Evolutionary conservation across 2,113 vertebrate species (phyloP).

Genomic region (Rousettus leschenaultii): DNA sequence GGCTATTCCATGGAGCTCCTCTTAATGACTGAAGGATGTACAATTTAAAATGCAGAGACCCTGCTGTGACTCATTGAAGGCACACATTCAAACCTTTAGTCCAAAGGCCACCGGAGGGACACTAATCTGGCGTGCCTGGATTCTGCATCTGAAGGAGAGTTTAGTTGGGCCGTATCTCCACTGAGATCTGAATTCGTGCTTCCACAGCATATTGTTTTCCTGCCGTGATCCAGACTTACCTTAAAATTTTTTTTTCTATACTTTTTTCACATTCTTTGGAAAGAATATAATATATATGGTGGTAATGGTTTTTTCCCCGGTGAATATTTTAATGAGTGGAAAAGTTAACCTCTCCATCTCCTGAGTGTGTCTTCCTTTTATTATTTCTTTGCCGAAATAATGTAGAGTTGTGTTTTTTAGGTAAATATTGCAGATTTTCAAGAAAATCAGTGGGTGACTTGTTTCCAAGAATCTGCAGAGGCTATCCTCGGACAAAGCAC

Average conservation of each 20-base stretch:
- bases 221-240: neutral
- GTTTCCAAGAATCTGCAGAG: slow-evolving; percentile 96
- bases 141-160: neutral
- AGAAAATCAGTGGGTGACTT: slow-evolving; percentile 98
- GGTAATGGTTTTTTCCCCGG: neutral
- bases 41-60: neutral
- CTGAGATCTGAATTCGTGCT: neutral
- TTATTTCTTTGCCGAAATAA: slow-evolving; percentile 43
- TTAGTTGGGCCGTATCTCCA: neutral
- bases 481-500: slow-evolving; percentile 93
- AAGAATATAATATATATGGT: neutral
- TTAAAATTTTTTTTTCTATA: neutral
- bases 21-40: neutral
- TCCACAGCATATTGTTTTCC: neutral
- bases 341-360: neutral
- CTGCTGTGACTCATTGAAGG: too few species aligned
- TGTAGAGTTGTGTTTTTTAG: slow-evolving; percentile 76
- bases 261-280: neutral
- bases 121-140: neutral
- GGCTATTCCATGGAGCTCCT: neutral
- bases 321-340: neutral
- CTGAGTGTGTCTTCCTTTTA: slow-evolving; percentile 15
- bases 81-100: neutral
- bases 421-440: slow-evolving; percentile 93
- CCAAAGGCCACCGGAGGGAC: neutral